These are phyloP conservation scores for Digitonthophagus gazella DNA, from an alignment of 2,888 invertebrate genomes.

Conservation along the genomic window DNA sequence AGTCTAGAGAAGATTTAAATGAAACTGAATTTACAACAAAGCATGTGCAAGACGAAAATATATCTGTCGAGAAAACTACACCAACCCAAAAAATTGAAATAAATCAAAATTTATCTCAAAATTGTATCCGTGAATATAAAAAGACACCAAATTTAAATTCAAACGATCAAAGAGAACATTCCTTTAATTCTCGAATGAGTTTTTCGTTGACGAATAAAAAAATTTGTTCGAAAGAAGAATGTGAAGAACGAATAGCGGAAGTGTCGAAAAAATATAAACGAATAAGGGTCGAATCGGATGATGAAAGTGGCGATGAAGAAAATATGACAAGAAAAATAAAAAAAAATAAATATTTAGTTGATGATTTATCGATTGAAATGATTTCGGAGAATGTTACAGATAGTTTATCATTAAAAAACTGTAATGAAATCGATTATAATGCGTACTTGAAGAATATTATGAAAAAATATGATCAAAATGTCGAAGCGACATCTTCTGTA, in stretches of 20 bases:
- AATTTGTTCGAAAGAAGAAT: not conserved
- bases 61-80: too few relatives aligned
- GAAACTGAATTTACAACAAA: too few relatives aligned
- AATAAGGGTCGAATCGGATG: not conserved
- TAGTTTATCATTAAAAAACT: not conserved
- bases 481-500: not conserved
- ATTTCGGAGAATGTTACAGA: not conserved
- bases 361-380: not conserved
- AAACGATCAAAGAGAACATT: not conserved
- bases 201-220: not conserved
- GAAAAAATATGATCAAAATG: not conserved
- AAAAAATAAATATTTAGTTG: not conserved
- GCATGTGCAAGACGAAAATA: too few relatives aligned
- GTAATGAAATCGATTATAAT: not conserved
- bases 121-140: too few relatives aligned
- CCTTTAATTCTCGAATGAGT: not conserved
- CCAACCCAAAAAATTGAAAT: too few relatives aligned
- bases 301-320: not conserved
- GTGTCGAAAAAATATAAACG: not conserved
- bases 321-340: not conserved
- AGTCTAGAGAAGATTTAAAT: too few relatives aligned
- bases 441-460: not conserved
- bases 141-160: not conserved
- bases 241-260: not conserved
- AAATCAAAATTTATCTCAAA: not conserved